Evolutionary conservation across 2,113 vertebrate genomes (phyloP).

Genomic region (Trematocara macrostoma): DNA sequence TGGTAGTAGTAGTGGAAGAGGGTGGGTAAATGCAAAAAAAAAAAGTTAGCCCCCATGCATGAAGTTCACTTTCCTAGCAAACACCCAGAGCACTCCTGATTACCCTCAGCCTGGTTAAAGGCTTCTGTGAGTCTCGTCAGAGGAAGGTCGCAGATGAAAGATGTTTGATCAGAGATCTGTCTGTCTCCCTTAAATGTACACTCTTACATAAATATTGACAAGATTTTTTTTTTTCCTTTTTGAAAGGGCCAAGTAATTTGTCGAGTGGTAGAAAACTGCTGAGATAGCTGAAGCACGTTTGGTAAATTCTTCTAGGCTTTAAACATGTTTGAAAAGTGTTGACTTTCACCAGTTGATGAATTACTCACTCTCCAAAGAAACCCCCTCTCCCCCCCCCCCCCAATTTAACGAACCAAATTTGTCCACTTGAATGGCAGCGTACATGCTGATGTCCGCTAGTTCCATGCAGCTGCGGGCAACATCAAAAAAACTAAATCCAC

Average conservation of each 20-base stretch:
- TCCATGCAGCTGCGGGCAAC: not conserved
- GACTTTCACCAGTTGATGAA: conserved; percentile 43
- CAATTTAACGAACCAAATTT: conserved; percentile 16
- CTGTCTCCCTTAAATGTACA: conserved; percentile 33
- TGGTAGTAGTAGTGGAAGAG: not conserved
- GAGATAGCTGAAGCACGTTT: conserved; percentile 1
- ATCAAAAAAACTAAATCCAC: not conserved
- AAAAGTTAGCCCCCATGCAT: not conserved
- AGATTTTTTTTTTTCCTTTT: not conserved
- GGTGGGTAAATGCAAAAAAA: not conserved
- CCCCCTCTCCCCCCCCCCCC: not conserved
- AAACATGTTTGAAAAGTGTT: conserved; percentile 53
- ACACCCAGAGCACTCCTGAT: conserved; percentile 33
- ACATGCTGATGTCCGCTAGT: not conserved
- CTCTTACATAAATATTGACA: conserved; percentile 63
- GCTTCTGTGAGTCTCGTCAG: conserved; percentile 39
- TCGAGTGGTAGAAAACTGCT: not conserved
- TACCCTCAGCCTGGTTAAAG: conserved; percentile 25
- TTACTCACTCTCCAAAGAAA: conserved; percentile 29
- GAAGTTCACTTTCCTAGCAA: conserved; percentile 4
- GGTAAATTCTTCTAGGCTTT: conserved; percentile 12
- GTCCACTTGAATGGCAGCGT: conserved; percentile 7
- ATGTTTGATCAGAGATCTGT: conserved; percentile 32
- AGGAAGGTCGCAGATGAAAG: conserved; percentile 59
- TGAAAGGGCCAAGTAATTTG: conserved; percentile 23